These are phyloP conservation scores for Machimus atricapillus DNA, from an alignment of 2,888 invertebrate genomes.

Conservation along the genomic window DNA sequence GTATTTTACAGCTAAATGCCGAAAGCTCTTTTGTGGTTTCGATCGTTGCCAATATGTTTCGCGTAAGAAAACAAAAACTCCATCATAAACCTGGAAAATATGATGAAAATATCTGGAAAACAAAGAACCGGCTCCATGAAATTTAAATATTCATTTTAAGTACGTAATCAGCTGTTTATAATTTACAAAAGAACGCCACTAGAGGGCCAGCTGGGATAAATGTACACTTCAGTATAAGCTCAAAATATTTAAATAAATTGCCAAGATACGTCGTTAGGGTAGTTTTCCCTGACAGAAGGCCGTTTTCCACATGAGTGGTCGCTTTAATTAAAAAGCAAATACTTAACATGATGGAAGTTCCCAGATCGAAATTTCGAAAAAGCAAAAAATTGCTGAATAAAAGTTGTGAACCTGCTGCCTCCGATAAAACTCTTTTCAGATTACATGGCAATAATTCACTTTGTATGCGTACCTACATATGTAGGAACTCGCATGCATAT, in stretches of 20 bases:
- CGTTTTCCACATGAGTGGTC: slow-evolving; percentile 24
- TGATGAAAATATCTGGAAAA: neutral
- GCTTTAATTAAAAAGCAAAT: slow-evolving; percentile 38
- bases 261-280: neutral
- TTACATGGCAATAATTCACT: slow-evolving; percentile 1
- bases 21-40: neutral
- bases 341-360: slow-evolving; percentile 18
- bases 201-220: neutral
- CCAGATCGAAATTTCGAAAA: neutral
- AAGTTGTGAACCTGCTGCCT: neutral
- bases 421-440: slow-evolving; percentile 29
- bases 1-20: neutral
- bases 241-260: slow-evolving; percentile 30
- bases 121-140: neutral
- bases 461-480: neutral
- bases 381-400: neutral
- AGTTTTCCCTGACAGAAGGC: slow-evolving; percentile 11
- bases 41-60: neutral
- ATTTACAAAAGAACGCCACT: slow-evolving; percentile 8
- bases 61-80: neutral
- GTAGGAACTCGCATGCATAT: neutral
- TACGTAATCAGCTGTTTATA: slow-evolving; percentile 18
- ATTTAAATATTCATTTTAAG: slow-evolving; percentile 15
- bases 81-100: neutral
- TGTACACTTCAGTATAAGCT: neutral